Evolutionary conservation across 2,888 invertebrate genomes (phyloP), one percentile per base, ranked within the genome.

Genomic region (Lycia hirtaria): DNA sequence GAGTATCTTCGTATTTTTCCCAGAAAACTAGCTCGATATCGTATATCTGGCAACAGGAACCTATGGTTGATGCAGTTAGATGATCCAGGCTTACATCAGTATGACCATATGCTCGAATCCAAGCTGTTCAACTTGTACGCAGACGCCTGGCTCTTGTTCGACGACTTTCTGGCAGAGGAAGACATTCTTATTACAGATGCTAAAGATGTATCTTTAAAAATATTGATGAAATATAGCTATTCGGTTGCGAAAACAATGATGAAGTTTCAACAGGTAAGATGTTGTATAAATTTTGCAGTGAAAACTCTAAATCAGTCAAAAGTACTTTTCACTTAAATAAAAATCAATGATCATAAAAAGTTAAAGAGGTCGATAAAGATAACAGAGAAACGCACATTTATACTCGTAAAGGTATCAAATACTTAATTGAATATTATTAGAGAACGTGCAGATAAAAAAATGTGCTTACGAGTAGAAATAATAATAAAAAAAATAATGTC

Each of bases 21-120:
- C 30, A 50, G 50, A n/a, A 40, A 93, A 68, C 82, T 93, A 59
- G 33, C 92, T 92, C 69, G 73, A 73, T 10, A 78, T 88, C 51
- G 73, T 90, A 51, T 88, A 92, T 68, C 89, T 89, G 0, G 52
- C 67, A 4, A 72, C 78, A 14, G 68, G 71, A 15, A 65, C 26
- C 60, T 78, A 1, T 78, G 75, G 73, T 47, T 77, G 4, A 75
- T 73, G 68, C 79, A 78, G 51, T 48, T 80, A n/a, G 75, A 80
- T 22, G 79, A 79, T 37, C 77, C 78, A 0, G 78, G 78, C 3
- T 28, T 50, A 10, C 50, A 40, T n/a, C 5, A 30, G 2, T 50
- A 50, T 7, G 40, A 50, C 9, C 30, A 38, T 9, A n/a, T 19
- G 0, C 12, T 40, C 1, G 50, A 50, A 12, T 26, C 40, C 3